phyloP scores from a whole-genome alignment of 2,113 vertebrate genomes.

The Myotis lucifugus region DNA sequence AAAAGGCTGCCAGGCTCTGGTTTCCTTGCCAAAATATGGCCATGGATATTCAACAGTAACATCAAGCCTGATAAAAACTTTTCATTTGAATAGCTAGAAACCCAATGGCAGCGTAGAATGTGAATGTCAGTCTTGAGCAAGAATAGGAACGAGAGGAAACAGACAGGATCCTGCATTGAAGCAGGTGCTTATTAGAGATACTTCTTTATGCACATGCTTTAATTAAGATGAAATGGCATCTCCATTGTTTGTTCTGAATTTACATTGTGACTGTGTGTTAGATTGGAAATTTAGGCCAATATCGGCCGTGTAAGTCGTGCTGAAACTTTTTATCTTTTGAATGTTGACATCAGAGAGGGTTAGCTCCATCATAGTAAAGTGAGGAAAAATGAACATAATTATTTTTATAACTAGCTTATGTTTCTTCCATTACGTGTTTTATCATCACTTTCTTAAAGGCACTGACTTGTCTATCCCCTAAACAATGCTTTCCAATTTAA shows the following conservation, averaged over 20 bases:
- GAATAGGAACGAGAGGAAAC: background rate
- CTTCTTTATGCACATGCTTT: background rate
- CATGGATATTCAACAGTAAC: constrained; percentile 57
- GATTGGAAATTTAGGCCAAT: background rate
- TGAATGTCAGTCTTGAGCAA: background rate
- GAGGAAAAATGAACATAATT: background rate
- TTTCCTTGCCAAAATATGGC: constrained; percentile 43
- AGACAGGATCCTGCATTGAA: background rate
- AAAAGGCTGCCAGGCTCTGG: constrained; percentile 60
- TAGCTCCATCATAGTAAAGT: background rate
- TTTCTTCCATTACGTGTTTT: background rate
- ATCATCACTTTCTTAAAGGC: background rate
- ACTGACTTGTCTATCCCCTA: background rate
- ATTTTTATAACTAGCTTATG: background rate
- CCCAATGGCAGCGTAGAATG: background rate
- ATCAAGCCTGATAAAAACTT: constrained; percentile 35
- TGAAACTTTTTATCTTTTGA: background rate
- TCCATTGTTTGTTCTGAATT: background rate
- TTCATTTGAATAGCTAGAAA: constrained; percentile 55
- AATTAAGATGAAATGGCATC: background rate
- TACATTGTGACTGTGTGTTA: background rate
- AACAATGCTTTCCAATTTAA: background rate
- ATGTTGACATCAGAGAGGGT: background rate
- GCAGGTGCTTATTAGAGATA: background rate
- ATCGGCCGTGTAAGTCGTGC: background rate